Evolutionary conservation across 2,888 invertebrate genomes (phyloP), one percentile per base, ranked within the genome.

Genomic region (Chrysomela aeneicollis): DNA sequence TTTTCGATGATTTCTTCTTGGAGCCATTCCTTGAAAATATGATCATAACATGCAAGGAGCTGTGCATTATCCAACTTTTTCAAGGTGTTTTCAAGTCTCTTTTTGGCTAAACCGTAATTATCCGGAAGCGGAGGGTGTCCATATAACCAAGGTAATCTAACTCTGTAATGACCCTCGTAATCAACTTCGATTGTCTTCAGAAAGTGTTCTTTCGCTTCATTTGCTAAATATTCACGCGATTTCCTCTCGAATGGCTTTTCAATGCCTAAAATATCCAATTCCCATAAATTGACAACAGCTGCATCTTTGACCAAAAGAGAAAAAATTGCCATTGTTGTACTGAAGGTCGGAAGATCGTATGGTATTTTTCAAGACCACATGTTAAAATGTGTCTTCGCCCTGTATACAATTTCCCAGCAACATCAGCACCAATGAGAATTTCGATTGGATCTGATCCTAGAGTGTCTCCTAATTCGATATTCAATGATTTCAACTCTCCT

Each of bases 251-350:
- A 52, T 0, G 78, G 77, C 60, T 80, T 76, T 6, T 22, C 67
- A 8, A 79, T 79, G 0, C 79, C 79, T 2, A 79, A 49, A 6
- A 72, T 67, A 51, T 79, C 79, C 1, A 80, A 65, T 19, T 58
- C 61, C 78, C 80, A 80, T 47, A 80, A 66, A 57, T 67, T 22
- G 47, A 42, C 35, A 5, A 67, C 15, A 8, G 54, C 54, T 12
- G 55, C 50, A 12, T 64, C 59, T 10, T 59, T 58, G 1, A 62
- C 62, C 30, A 60, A 52, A 42, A n/a, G n/a, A n/a, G n/a, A n/a
- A n/a, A n/a, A n/a, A n/a, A n/a, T n/a, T n/a, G n/a, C n/a, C n/a
- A n/a, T n/a, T n/a, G n/a, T n/a, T n/a, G n/a, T n/a, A n/a, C n/a
- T n/a, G n/a, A n/a, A n/a, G n/a, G n/a, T n/a, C n/a, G n/a, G n/a